These are phyloP conservation scores for Corbicula japonica DNA, from an alignment of 2,888 invertebrate species.

Conservation along the genomic window DNA sequence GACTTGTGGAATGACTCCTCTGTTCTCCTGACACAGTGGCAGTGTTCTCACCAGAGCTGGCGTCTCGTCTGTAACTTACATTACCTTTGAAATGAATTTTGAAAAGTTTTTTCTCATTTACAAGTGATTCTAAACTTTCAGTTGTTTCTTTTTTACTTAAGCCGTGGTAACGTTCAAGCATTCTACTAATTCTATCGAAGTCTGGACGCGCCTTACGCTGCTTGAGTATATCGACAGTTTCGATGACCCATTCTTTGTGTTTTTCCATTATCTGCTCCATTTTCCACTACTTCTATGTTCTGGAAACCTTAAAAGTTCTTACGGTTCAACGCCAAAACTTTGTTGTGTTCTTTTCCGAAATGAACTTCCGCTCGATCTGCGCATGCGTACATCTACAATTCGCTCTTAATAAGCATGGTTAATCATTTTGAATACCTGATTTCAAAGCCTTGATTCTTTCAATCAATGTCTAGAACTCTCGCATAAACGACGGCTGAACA, in stretches of 20 bases:
- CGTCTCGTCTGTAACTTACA: slow-evolving; percentile 94
- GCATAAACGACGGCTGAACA: no score
- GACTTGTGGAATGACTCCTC: slow-evolving; percentile 57
- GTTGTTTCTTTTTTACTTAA: slow-evolving; percentile 89
- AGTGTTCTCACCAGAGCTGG: slow-evolving; percentile 88
- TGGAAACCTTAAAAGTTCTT: no score
- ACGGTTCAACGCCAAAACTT: slow-evolving; percentile 18
- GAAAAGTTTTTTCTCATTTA: slow-evolving; percentile 91
- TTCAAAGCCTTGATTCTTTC: no score
- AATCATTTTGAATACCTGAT: no score
- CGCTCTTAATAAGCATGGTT: no score
- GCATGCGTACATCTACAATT: slow-evolving; percentile 54
- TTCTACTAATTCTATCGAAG: slow-evolving; percentile 93
- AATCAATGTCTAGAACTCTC: no score
- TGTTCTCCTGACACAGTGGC: neutral
- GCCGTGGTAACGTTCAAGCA: slow-evolving; percentile 92
- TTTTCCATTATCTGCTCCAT: slow-evolving; percentile 55
- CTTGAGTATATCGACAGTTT: slow-evolving; percentile 94
- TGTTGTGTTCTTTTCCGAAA: slow-evolving; percentile 50
- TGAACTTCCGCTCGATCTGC: slow-evolving; percentile 63
- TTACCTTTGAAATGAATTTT: slow-evolving; percentile 95
- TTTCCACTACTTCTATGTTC: no score
- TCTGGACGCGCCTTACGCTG: slow-evolving; percentile 94
- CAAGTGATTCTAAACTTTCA: slow-evolving; percentile 91
- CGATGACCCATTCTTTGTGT: slow-evolving; percentile 91